A percentile compares a stretch with the other conserved stretches of the same genome.
phyloP scores from a whole-genome alignment of 2,797 vertebrate species.

The Denticeps clupeoides region DNA sequence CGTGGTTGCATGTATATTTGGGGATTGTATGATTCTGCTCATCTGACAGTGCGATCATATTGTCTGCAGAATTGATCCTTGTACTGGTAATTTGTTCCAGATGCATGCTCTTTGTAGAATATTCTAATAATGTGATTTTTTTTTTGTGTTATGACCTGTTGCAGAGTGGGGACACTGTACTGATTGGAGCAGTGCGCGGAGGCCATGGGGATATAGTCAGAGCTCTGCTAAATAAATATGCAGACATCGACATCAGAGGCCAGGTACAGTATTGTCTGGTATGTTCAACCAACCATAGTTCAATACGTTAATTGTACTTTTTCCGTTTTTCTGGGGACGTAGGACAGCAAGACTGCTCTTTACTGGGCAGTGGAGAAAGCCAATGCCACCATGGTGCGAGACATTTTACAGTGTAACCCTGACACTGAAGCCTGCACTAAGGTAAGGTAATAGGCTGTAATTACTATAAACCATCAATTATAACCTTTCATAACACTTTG shows the following conservation, averaged over 20 bases:
- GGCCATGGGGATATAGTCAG: slow-evolving; percentile 95
- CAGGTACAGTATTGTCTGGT: slow-evolving; percentile 58
- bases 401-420: slow-evolving; percentile 94
- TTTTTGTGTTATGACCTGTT: too few relatives aligned
- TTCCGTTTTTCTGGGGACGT: slow-evolving; percentile 4
- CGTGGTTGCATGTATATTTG: too few relatives aligned
- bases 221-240: slow-evolving; percentile 89
- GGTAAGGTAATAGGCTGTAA: too few relatives aligned
- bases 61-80: too few relatives aligned
- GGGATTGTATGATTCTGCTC: too few relatives aligned
- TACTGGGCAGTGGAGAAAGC: slow-evolving; percentile 98
- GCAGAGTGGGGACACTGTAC: slow-evolving; percentile 90
- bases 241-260: slow-evolving; percentile 94
- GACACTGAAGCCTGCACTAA: slow-evolving; percentile 93
- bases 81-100: too few relatives aligned
- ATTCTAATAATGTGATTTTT: too few relatives aligned
- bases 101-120: too few relatives aligned
- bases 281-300: too few relatives aligned
- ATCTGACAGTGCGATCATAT: too few relatives aligned
- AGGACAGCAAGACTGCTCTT: slow-evolving; percentile 95
- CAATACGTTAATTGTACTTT: slow-evolving; percentile 4
- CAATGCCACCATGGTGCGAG: slow-evolving; percentile 90
- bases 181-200: slow-evolving; percentile 92
- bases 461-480: too few relatives aligned
- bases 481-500: too few relatives aligned